Evolutionary conservation across 1,140 invertebrate species (phyloP).

Genomic region (Episyrphus balteatus): DNA sequence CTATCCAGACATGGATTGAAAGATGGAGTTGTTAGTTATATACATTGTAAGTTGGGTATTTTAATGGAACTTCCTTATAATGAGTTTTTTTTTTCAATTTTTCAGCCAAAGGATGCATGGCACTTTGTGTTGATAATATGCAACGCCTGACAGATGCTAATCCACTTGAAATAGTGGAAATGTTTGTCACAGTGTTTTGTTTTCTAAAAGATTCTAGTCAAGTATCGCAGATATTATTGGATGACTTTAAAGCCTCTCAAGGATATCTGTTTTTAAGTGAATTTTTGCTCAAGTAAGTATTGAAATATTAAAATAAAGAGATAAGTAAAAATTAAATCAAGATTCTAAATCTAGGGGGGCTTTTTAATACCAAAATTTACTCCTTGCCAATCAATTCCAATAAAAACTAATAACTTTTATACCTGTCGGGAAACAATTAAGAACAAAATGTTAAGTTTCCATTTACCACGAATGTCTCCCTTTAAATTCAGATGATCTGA

Average conservation of each 20-base stretch:
- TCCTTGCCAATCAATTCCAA: no score
- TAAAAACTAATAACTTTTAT: no score
- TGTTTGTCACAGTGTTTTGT: slow-evolving; percentile 97
- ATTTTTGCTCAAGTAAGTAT: slow-evolving; percentile 79
- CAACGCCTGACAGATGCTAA: slow-evolving; percentile 81
- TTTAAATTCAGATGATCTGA: no score
- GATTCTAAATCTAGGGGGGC: neutral
- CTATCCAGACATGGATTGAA: slow-evolving; percentile 88
- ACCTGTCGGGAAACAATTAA: no score
- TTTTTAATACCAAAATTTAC: no score
- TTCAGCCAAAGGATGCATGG: slow-evolving; percentile 89
- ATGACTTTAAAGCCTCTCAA: slow-evolving; percentile 90
- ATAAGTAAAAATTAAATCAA: no score
- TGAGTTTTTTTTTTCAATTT: slow-evolving; percentile 1
- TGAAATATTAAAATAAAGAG: neutral
- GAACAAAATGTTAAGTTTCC: no score
- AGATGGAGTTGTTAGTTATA: slow-evolving; percentile 86
- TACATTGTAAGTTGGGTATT: slow-evolving; percentile 71
- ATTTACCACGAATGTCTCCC: no score
- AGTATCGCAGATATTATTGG: slow-evolving; percentile 83
- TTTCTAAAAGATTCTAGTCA: slow-evolving; percentile 98
- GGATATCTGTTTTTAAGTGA: slow-evolving; percentile 92
- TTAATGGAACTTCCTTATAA: neutral
- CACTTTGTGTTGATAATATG: slow-evolving; percentile 94
- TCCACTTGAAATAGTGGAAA: slow-evolving; percentile 92